Evolutionary conservation across 1,140 invertebrate species (phyloP), one percentile per base, ranked within the genome.

Genomic region (Xylocopa sonorina): DNA sequence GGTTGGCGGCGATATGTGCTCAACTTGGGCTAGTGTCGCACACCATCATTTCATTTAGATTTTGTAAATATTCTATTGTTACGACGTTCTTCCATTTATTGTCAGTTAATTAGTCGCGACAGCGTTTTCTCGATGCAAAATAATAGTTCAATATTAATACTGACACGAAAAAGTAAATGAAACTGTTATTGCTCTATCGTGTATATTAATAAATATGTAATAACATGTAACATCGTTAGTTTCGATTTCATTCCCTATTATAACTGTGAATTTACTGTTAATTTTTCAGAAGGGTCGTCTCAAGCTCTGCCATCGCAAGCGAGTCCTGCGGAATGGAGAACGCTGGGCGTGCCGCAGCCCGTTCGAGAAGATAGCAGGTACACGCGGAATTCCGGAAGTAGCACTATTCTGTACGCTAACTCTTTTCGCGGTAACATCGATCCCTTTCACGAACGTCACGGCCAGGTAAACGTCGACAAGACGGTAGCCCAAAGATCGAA

Each of bases 341-440:
- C 58, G 2, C 14, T 62, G 46, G 82, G 82, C 74, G 58, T 51
- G 62, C 73, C 81, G 14, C 57, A 62, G 46, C 75, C 80, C 66
- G 80, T 83, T 74, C 82, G 77, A 76, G 76, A 86, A 83, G 88
- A 91, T 89, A 92, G 87, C 92, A 92, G 92, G 92, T 92, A 92
- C 85, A 90, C 85, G 78, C 83, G 84, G 82, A 88, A 81, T 83
- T 84, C 82, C 73, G 80, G 84, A 87, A 88, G 81, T 87, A 86
- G 67, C 89, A 87, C 73, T 86, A 79, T 90, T 84, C 87, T 85
- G 69, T 82, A 87, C 78, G 78, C 82, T 86, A 89, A 66, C 66
- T 73, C 76, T 81, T 85, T 88, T 55, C 79, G 77, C 60, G 75
- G 76, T 80, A 80, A 48, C 63, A 67, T 55, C 18, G 48, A 73